Conservation (phyloP, 2,888 invertebrate species). For the Aphodius sticticus region DNA sequence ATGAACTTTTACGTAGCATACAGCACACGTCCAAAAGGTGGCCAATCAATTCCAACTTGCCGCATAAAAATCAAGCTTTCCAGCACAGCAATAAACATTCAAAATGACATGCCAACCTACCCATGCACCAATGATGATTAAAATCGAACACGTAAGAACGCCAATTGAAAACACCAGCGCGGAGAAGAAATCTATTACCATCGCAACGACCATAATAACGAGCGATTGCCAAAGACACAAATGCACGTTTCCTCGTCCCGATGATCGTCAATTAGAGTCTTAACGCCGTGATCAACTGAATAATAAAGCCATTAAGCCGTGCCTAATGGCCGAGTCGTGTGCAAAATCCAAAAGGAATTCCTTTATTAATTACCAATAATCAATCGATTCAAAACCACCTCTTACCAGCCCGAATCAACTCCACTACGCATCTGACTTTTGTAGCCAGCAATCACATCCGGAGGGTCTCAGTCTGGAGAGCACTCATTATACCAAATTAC, state of each 20-base stretch:
- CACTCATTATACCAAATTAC: neutral
- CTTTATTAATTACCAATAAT: slow-evolving; percentile 25
- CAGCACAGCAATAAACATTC: neutral
- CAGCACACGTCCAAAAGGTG: too few species aligned
- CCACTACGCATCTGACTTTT: neutral
- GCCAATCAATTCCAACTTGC: too few species aligned
- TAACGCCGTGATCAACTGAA: slow-evolving; percentile 9
- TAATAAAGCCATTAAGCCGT: slow-evolving; percentile 23
- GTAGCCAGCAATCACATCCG: neutral
- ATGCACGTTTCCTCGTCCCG: neutral
- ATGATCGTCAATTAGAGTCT: neutral
- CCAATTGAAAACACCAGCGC: neutral
- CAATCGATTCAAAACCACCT: neutral
- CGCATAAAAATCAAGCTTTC: too few species aligned
- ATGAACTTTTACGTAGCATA: too few species aligned
- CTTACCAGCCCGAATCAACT: neutral
- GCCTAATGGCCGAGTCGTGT: slow-evolving; percentile 19
- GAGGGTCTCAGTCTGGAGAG: neutral
- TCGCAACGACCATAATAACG: neutral
- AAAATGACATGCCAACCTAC: neutral
- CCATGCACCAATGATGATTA: neutral
- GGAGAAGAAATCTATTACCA: neutral
- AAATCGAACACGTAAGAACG: neutral
- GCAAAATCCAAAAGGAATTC: slow-evolving; percentile 17
- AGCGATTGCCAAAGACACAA: neutral